A percentile compares a stretch with the other conserved stretches of the same genome.
Evolutionary conservation across 2,113 vertebrate species (phyloP).

Genomic region (Oncorhynchus keta): DNA sequence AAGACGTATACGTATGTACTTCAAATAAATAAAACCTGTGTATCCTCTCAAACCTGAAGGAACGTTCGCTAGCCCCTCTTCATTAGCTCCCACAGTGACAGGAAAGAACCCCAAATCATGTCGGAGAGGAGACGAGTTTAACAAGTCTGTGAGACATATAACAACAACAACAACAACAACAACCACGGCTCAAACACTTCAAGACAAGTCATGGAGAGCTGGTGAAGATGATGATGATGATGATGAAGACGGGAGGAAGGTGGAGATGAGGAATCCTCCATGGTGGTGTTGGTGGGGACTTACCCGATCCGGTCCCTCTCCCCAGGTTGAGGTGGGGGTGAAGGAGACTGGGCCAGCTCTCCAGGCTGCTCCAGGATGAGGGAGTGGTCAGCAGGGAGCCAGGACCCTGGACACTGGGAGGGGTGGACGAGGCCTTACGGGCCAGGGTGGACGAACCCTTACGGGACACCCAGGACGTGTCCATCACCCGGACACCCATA

Average conservation of each 20-base stretch:
- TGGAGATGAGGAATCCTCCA: background rate
- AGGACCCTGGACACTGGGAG: slow-evolving; percentile 82
- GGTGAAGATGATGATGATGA: slow-evolving; percentile 6
- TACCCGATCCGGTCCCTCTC: slow-evolving; percentile 88
- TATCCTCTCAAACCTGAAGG: no score
- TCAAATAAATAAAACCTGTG: no score
- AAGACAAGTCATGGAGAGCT: slow-evolving; percentile 16
- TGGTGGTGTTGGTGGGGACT: slow-evolving; percentile 55
- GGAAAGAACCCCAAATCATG: background rate
- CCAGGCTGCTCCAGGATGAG: slow-evolving; percentile 84
- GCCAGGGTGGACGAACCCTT: slow-evolving; percentile 82
- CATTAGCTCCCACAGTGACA: slow-evolving; percentile 18
- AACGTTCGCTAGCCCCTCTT: slow-evolving; percentile 4
- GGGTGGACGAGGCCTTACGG: slow-evolving; percentile 85
- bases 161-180: background rate
- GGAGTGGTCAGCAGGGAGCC: slow-evolving; percentile 79
- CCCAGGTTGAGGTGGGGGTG: slow-evolving; percentile 76
- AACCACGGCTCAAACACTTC: background rate
- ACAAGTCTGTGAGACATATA: background rate
- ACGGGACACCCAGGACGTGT: slow-evolving; percentile 96
- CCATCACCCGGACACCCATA: slow-evolving; percentile 99
- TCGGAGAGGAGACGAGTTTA: slow-evolving; percentile 24
- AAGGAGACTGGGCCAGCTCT: slow-evolving; percentile 76
- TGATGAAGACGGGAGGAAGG: slow-evolving; percentile 1
- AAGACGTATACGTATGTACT: slow-evolving; percentile 20